Base-by-base conservation (phyloP, 2,888 invertebrate genomes). In the Melanostoma scalare region DNA sequence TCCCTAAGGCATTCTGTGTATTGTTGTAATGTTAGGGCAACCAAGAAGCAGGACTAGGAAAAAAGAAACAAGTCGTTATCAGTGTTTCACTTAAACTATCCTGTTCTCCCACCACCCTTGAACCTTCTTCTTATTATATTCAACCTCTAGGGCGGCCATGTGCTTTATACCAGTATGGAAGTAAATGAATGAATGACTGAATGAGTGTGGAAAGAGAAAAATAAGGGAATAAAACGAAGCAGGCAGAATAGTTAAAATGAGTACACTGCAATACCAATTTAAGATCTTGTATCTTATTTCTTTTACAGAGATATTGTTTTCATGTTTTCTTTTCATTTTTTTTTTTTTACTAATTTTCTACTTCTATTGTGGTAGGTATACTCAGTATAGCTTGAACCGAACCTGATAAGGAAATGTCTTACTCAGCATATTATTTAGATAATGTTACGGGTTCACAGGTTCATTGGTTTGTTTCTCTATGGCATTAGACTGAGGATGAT, bases 361-460 rank as follows among this genome's bases (percentile, higher is more conserved):
- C 20, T 20, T 20, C 20, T 20, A 20, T 20, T 20, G 20, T 58
- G 36, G 50, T 33, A 4, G 33, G 40, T 50, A 20, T 20, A 20
- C 20, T 20, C 20, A 20, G 20, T 20, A 20, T 20, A 1, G 20
- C 20, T 20, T 20, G 20, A 20, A 20, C 20, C 20, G 20, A 20
- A 20, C 58, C 30, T n/a, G 30, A 60, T 46, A 38, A 46, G 52
- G 20, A 60, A 20, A 20, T 10, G 67, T 63, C 76, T 55, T 63
- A 63, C 69, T 76, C 68, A 76, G 61, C 76, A 61, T 69, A 68
- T 68, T 69, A 20, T 20, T 20, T 71, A 77, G 76, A 63, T 77
- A 63, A 63, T 77, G 69, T 77, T 63, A 63, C 69, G 63, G 63
- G 76, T 77, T 77, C 76, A 71, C 76, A 77, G 69, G 76, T 77